Percentiles rank a stretch among this genome's conserved stretches.
These are phyloP conservation scores for Willowsia nigromaculata DNA, from an alignment of 2,888 invertebrate species.

Conservation along the genomic window DNA sequence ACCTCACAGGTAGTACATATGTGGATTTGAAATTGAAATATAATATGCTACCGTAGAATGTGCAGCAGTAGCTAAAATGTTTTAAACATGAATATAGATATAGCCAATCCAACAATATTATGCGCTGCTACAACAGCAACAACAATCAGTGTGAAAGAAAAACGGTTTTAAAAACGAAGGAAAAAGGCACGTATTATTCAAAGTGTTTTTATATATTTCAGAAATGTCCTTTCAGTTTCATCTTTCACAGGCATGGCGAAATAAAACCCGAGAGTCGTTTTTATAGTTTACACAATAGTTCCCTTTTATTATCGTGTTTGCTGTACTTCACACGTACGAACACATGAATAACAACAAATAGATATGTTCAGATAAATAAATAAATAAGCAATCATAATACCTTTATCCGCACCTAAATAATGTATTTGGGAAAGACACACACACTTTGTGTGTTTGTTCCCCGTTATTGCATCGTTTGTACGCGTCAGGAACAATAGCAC, in stretches of 20 bases:
- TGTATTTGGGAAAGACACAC: constrained; percentile 7
- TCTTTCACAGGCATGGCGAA: constrained; percentile 18
- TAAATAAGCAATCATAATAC: constrained; percentile 63
- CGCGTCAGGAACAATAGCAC: constrained; percentile 47
- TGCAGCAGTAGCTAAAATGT: too few species aligned
- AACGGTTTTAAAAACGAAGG: not conserved
- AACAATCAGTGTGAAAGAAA: not conserved
- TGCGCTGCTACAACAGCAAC: not conserved
- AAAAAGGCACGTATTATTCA: constrained; percentile 17
- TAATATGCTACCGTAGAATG: too few species aligned
- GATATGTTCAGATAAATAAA: constrained; percentile 56
- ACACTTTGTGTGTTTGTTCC: constrained; percentile 28
- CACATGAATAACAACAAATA: constrained; percentile 59
- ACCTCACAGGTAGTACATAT: too few species aligned
- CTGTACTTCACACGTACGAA: constrained; percentile 61
- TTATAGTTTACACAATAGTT: constrained; percentile 3
- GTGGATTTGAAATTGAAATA: too few species aligned
- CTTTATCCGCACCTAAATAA: constrained; percentile 47
- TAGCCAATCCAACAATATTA: not conserved
- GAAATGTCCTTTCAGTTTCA: constrained; percentile 29
- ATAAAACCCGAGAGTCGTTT: constrained; percentile 21
- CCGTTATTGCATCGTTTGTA: constrained; percentile 28
- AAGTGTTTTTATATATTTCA: not conserved
- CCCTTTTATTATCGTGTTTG: constrained; percentile 44
- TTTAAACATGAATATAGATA: not conserved